These are phyloP conservation scores for Linnaemya vulpina DNA, from an alignment of 2,888 invertebrate genomes.

Conservation along the genomic window DNA sequence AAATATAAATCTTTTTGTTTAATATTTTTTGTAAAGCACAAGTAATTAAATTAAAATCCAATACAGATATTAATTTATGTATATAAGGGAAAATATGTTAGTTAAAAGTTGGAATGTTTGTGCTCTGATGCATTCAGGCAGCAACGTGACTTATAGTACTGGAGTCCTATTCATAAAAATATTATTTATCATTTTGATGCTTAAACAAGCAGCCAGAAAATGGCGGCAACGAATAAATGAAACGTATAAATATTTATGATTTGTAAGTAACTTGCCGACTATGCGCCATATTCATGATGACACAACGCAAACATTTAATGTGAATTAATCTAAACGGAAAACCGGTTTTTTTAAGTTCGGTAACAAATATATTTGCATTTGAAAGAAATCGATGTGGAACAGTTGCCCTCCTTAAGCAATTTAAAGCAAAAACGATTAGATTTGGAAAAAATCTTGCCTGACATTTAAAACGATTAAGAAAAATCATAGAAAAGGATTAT, in stretches of 20 bases:
- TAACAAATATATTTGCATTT: not conserved
- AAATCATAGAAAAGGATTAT: slow-evolving; percentile 53
- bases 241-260: not conserved
- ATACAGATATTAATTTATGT: too few species aligned
- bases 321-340: slow-evolving; percentile 61
- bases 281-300: slow-evolving; percentile 8
- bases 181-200: not conserved
- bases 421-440: slow-evolving; percentile 9
- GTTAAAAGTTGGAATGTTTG: not conserved
- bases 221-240: slow-evolving; percentile 17
- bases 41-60: slow-evolving; percentile 13
- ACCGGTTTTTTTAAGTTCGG: slow-evolving; percentile 42
- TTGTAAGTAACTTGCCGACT: slow-evolving; percentile 1
- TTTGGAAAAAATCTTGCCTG: slow-evolving; percentile 24
- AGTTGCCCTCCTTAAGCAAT: not conserved
- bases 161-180: too few species aligned
- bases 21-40: not conserved
- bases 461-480: slow-evolving; percentile 41
- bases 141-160: too few species aligned
- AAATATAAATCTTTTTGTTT: too few species aligned
- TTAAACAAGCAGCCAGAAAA: not conserved
- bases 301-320: slow-evolving; percentile 58
- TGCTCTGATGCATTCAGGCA: not conserved
- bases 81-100: too few species aligned
- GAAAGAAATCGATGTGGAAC: not conserved